Evolutionary conservation across 2,888 invertebrate species (phyloP).

Genomic region (Ganaspis brasiliensis): DNA sequence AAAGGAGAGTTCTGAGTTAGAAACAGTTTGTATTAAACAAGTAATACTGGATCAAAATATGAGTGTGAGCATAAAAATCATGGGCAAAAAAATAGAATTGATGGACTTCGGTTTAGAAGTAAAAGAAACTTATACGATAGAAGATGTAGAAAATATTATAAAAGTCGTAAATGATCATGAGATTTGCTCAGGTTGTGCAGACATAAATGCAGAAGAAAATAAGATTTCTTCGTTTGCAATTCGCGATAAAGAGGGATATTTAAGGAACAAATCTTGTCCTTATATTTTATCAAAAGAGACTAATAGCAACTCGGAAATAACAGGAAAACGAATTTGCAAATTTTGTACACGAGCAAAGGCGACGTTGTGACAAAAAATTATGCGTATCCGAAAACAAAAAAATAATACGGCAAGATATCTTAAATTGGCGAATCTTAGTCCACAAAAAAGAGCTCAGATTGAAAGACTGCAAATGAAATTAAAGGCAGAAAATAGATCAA

Average conservation of each 20-base stretch:
- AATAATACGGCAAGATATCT: background rate
- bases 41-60: background rate
- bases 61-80: background rate
- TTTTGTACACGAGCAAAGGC: background rate
- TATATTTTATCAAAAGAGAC: background rate
- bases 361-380: constrained; percentile 1
- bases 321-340: too few relatives aligned
- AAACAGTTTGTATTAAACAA: background rate
- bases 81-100: background rate
- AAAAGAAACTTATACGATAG: background rate
- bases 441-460: background rate
- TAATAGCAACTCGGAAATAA: background rate
- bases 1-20: background rate
- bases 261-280: background rate
- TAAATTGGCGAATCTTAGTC: background rate
- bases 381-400: background rate
- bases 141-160: background rate
- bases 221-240: background rate
- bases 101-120: background rate
- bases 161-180: background rate
- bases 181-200: constrained; percentile 8
- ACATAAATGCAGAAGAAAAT: constrained; percentile 7
- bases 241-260: constrained; percentile 24
- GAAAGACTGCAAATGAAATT: background rate
- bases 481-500: too few relatives aligned